Conservation (phyloP, 2,113 vertebrate species). For the Ellobius talpinus region DNA sequence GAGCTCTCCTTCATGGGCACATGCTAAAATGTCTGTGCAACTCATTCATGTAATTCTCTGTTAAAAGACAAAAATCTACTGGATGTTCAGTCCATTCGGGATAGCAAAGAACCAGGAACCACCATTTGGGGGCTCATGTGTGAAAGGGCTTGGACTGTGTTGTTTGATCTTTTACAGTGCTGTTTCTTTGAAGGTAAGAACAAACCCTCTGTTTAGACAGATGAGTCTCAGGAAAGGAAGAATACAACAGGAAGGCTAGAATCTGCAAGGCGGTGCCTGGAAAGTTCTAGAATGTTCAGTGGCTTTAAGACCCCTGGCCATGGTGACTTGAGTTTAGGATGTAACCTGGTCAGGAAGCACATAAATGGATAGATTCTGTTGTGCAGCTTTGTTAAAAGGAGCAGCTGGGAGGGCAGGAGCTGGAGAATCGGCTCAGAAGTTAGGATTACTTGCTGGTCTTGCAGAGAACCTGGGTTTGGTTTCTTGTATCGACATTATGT, state of each 20-base stretch:
- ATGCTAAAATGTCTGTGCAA: not conserved
- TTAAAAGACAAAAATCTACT: not conserved
- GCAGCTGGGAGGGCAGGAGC: not conserved
- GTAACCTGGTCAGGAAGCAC: not conserved
- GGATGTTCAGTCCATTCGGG: not conserved
- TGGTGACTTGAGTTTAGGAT: not conserved
- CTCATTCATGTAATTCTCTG: not conserved
- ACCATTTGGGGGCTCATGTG: not conserved
- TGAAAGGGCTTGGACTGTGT: not conserved
- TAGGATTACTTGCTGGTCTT: not conserved
- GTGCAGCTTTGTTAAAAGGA: not conserved
- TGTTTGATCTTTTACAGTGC: not conserved
- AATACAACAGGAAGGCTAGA: not conserved
- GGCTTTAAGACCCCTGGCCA: not conserved
- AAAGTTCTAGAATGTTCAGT: not conserved
- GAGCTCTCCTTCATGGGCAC: not conserved
- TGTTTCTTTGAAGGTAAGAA: not conserved
- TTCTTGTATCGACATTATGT: not conserved
- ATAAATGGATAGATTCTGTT: not conserved
- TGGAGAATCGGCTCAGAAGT: not conserved
- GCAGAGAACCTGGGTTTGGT: not conserved
- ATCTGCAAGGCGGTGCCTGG: not conserved
- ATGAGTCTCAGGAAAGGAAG: not conserved
- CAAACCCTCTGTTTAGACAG: not conserved
- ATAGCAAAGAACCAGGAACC: not conserved